Conservation (phyloP, 2,888 invertebrate species). For the Eristalis intricaria region DNA sequence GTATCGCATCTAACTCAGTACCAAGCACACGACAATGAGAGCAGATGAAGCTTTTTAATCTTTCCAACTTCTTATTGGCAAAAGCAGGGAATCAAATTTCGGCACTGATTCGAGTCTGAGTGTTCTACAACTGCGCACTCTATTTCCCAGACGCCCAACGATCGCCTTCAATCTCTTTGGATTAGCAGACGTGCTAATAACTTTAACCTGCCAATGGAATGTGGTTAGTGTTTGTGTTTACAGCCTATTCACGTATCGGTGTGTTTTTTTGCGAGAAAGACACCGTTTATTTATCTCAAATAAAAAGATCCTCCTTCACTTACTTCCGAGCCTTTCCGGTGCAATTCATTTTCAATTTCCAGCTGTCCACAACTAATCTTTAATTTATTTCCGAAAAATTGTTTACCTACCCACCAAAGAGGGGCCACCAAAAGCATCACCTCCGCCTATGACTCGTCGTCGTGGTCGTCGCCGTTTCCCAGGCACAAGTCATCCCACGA, state of each 20-base stretch:
- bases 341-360: not conserved
- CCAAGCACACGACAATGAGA: too few species aligned
- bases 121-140: not conserved
- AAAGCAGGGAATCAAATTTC: not conserved
- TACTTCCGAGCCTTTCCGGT: not conserved
- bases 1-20: too few species aligned
- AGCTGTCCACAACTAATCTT: not conserved
- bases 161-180: not conserved
- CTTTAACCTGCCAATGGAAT: not conserved
- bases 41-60: not conserved
- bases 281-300: not conserved
- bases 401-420: not conserved
- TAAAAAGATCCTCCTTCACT: not conserved
- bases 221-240: not conserved
- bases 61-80: not conserved
- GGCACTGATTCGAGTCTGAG: not conserved
- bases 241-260: not conserved
- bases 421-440: not conserved
- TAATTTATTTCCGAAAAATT: not conserved
- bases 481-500: conserved; percentile 62
- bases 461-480: conserved; percentile 37
- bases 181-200: not conserved
- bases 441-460: conserved; percentile 23
- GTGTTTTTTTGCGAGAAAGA: not conserved
- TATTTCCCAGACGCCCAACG: not conserved